Evolutionary conservation across 1,140 invertebrate species (phyloP).

Genomic region (Sminthurinus signatus): DNA sequence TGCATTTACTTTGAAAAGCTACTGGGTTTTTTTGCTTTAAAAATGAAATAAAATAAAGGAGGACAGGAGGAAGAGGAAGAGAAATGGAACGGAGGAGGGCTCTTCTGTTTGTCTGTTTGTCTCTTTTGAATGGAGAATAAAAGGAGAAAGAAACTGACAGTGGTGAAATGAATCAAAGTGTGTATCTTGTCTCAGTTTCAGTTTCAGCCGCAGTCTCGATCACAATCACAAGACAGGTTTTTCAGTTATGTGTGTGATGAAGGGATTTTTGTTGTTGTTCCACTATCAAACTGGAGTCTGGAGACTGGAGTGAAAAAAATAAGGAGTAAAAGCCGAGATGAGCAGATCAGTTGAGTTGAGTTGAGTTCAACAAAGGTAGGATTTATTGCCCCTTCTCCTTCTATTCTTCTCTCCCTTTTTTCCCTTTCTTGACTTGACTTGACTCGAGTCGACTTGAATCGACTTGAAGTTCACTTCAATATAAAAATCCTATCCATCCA

Average conservation of each 20-base stretch:
- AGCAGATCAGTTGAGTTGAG: too few relatives aligned
- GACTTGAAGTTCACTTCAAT: constrained; percentile 16
- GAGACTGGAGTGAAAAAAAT: too few relatives aligned
- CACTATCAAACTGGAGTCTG: constrained; percentile 5
- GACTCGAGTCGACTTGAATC: too few relatives aligned
- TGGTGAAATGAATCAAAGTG: constrained; percentile 26
- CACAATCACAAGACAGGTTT: constrained; percentile 32
- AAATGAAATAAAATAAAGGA: too few relatives aligned
- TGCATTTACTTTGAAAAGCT: too few relatives aligned
- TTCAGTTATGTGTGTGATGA: constrained; percentile 29
- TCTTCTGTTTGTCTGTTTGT: background rate
- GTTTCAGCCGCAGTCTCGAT: too few relatives aligned
- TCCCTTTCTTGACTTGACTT: background rate
- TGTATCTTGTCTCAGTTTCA: constrained; percentile 24
- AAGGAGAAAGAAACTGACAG: too few relatives aligned
- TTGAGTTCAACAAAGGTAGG: background rate
- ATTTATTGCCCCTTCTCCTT: constrained; percentile 9
- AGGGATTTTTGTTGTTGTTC: constrained; percentile 33
- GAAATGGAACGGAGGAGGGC: background rate
- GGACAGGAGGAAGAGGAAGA: background rate
- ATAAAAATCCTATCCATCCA: constrained; percentile 33
- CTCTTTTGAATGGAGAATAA: constrained; percentile 1
- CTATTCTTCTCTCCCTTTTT: background rate
- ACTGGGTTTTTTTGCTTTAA: too few relatives aligned
- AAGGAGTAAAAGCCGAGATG: too few relatives aligned